Conservation (phyloP, 53 echinoderm and acorn worm species). For the Paelopatides confundens region DNA sequence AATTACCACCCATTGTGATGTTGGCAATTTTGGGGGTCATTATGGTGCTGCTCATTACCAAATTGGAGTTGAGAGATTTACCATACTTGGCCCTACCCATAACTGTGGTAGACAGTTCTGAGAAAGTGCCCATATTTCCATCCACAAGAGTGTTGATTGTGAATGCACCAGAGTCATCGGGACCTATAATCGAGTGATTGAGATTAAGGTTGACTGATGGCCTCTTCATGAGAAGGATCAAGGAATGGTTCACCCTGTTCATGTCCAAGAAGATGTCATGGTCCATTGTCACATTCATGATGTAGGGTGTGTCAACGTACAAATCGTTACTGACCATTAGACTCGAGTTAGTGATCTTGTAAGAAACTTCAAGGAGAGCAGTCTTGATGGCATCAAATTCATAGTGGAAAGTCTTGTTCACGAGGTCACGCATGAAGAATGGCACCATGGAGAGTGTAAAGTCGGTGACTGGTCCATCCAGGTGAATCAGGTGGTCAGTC, state of each 20-base stretch:
- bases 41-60: not conserved
- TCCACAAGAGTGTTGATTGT: not conserved
- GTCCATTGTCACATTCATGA: conserved; percentile 70
- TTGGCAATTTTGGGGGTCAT: conserved; percentile 55
- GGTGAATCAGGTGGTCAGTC: conserved; percentile 39
- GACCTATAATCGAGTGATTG: not conserved
- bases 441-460: conserved; percentile 58
- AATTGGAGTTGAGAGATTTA: conserved; percentile 4
- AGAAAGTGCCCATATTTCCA: not conserved
- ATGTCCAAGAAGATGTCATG: conserved; percentile 64
- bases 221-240: conserved; percentile 36
- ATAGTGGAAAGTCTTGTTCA: conserved; percentile 61
- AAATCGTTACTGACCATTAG: conserved; percentile 60
- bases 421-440: conserved; percentile 55
- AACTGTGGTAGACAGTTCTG: not conserved
- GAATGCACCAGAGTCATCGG: conserved; percentile 2
- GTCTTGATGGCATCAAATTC: conserved; percentile 58
- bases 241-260: conserved; percentile 61
- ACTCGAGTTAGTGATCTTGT: conserved; percentile 67
- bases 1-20: conserved; percentile 69
- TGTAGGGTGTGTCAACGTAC: conserved; percentile 62
- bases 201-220: conserved; percentile 20
- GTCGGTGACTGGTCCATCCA: conserved; percentile 79
- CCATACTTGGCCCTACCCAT: conserved; percentile 34
- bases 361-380: conserved; percentile 51